Base-by-base conservation (phyloP, 2,888 invertebrate species). In the Netelia melanura region DNA sequence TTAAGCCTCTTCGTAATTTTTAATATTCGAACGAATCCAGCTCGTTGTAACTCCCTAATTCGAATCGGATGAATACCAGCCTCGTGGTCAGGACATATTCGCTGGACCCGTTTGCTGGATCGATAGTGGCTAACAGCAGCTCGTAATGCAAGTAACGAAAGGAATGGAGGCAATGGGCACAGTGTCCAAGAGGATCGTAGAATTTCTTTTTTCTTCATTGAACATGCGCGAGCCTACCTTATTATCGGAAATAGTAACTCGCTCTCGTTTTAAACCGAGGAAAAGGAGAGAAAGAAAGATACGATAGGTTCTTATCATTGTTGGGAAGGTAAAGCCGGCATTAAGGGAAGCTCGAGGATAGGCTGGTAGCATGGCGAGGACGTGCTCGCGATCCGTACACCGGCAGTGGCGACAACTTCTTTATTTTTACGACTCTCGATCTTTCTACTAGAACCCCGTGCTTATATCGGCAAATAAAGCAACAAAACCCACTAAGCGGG, bases 241-340 rank as follows among this genome's bases (percentile, higher is more conserved):
- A 70, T 79, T 83, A 83, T 83, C 78, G 74, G 83, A 78, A 79
- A 74, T 78, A 54, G 68, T 75, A 23, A 58, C 68, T 64, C 44
- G 68, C 21, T 61, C 14, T 56, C 74, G 67, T 58, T 71, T 61
- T 54, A 23, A 38, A 54, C 43, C 11, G 11, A 56, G 11, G 48
- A 58, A 67, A 65, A 44, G 21, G 48, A 62, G 68, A 52, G 52
- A 23, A 75, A 68, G 81, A 54, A 52, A 75, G 52, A 75, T 30
- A 62, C 21, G 38, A 72, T 14, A 44, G 78, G 76, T 78, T 82
- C 77, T 82, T 82, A 83, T 83, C 82, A 77, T 65, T 48, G 77
- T 62, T 72, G 82, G 67, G 56, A 78, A 70, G 72, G 77, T 83
- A 83, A 83, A 83, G 67, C 67, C 71, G 77, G 58, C 82, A 78